Conservation (phyloP, 2,888 invertebrate species). For the Pocota personata region DNA sequence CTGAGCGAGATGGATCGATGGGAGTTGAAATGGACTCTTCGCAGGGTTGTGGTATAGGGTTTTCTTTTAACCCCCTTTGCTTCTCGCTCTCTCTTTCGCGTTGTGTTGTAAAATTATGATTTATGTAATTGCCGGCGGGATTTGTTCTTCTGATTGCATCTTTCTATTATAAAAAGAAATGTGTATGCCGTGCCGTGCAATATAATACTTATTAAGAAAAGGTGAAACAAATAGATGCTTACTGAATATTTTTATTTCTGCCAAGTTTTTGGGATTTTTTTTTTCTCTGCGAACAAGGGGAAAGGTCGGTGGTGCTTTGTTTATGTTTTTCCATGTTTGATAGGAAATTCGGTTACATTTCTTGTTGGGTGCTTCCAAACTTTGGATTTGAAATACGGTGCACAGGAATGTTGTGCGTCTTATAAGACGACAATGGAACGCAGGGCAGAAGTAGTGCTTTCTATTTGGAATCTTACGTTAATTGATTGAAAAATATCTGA, state of each 20-base stretch:
- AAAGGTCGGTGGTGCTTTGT: constrained; percentile 30
- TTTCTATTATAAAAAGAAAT: not conserved
- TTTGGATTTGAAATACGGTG: not conserved
- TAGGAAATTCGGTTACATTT: not conserved
- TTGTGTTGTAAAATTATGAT: constrained; percentile 40
- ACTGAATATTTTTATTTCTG: constrained; percentile 13
- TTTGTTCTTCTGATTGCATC: constrained; percentile 51
- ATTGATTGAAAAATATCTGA: too few relatives aligned
- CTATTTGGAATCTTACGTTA: not conserved
- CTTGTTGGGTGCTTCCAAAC: not conserved
- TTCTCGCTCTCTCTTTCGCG: not conserved
- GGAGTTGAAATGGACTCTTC: not conserved
- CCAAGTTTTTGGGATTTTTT: not conserved
- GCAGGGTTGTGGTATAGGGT: constrained; percentile 26
- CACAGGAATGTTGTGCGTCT: not conserved
- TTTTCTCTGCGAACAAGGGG: not conserved
- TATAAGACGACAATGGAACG: not conserved
- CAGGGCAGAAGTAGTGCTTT: not conserved
- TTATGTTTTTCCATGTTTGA: constrained; percentile 38
- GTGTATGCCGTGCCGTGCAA: constrained; percentile 13
- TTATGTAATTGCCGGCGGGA: constrained; percentile 74
- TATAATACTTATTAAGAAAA: constrained; percentile 11
- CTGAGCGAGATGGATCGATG: not conserved
- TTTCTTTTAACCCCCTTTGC: not conserved
- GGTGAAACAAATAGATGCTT: constrained; percentile 43